A percentile compares a stretch with the other conserved stretches of the same genome.
Conservation (phyloP, 2,888 invertebrate genomes). For the Isotomurus palustris region DNA sequence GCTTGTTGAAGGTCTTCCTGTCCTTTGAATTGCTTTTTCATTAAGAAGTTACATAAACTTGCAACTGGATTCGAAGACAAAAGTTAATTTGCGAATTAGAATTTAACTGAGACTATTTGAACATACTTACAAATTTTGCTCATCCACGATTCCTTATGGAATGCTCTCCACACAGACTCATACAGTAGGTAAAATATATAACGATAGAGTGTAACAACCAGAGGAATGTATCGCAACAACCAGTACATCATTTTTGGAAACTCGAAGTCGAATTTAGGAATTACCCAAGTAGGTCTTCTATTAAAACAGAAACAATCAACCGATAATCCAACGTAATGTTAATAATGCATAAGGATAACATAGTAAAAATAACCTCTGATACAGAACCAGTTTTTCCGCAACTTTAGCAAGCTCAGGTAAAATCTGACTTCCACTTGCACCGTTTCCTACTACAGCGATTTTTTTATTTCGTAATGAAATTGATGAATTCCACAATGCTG, state of each 20-base stretch:
- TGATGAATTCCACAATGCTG: background rate
- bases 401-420: background rate
- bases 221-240: background rate
- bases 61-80: too few relatives aligned
- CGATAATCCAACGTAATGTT: background rate
- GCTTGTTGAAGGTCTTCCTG: too few relatives aligned
- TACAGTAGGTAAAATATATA: too few relatives aligned
- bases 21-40: too few relatives aligned
- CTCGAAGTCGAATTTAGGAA: background rate
- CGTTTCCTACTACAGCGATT: background rate
- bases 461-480: background rate
- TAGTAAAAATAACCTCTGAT: background rate
- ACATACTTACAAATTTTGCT: too few relatives aligned
- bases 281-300: background rate
- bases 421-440: background rate
- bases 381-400: background rate
- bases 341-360: background rate
- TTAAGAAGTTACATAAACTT: too few relatives aligned
- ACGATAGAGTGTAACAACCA: background rate
- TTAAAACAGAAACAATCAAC: background rate
- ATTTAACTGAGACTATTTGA: too few relatives aligned
- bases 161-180: too few relatives aligned
- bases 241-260: background rate
- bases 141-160: too few relatives aligned
- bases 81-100: too few relatives aligned